phyloP scores from a whole-genome alignment of 2,797 vertebrate genomes.

The Gambelia wislizenii region DNA sequence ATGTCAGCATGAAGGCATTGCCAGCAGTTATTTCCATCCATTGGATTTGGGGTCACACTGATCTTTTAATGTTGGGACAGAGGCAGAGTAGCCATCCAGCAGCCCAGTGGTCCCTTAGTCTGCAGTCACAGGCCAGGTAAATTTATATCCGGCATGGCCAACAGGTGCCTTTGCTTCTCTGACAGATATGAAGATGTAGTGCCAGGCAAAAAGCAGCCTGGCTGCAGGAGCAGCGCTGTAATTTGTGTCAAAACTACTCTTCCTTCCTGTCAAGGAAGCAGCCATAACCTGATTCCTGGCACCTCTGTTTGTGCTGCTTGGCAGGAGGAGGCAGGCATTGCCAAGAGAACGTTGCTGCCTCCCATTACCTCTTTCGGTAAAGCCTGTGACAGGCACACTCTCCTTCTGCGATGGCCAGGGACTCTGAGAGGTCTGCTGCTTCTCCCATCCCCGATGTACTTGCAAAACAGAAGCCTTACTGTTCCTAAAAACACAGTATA shows the following conservation, averaged over 20 bases:
- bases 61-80: neutral
- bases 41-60: neutral
- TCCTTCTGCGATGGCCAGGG: too few species aligned
- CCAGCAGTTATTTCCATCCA: neutral
- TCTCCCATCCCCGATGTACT: too few species aligned
- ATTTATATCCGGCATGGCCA: too few species aligned
- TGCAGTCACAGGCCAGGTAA: neutral
- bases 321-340: neutral
- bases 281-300: neutral
- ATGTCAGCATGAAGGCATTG: too few species aligned
- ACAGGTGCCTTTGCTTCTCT: too few species aligned
- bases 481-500: neutral
- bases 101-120: too few species aligned
- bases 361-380: neutral
- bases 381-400: neutral
- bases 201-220: neutral
- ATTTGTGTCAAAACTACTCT: neutral
- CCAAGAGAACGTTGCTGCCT: neutral
- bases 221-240: neutral
- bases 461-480: neutral
- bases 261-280: neutral
- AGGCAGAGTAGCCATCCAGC: too few species aligned
- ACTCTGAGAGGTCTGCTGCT: neutral
- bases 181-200: neutral
- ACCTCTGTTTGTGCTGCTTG: neutral